These are phyloP conservation scores for Poeciliopsis presidionis DNA, from an alignment of 2,797 vertebrate genomes.

Conservation along the genomic window DNA sequence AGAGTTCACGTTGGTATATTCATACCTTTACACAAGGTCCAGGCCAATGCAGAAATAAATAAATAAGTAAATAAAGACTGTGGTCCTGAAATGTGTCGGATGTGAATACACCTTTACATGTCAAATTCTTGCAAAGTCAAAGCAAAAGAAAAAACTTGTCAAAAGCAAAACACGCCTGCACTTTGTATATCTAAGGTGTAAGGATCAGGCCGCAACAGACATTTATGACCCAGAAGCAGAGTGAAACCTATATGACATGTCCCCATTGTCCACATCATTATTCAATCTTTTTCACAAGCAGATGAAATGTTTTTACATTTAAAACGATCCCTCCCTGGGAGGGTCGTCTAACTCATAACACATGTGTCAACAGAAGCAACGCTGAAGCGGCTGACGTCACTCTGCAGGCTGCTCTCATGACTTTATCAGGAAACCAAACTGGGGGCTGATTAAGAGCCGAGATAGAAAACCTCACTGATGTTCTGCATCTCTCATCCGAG, in stretches of 20 bases:
- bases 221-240: background rate
- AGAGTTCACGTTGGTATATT: too few relatives aligned
- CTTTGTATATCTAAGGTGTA: background rate
- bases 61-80: too few relatives aligned
- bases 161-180: background rate
- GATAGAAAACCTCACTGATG: constrained; percentile 45
- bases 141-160: background rate
- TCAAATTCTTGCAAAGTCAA: background rate
- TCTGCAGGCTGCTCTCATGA: constrained; percentile 25
- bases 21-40: too few relatives aligned
- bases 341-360: constrained; percentile 24
- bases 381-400: constrained; percentile 14
- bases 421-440: constrained; percentile 57
- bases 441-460: constrained; percentile 55
- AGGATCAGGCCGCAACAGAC: background rate
- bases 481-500: constrained; percentile 23
- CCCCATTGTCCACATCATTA: background rate
- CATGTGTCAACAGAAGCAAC: constrained; percentile 13
- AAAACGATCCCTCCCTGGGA: background rate
- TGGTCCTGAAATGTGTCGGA: too few relatives aligned
- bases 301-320: constrained; percentile 8
- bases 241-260: background rate
- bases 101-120: too few relatives aligned
- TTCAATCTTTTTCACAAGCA: background rate
- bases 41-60: too few relatives aligned